phyloP scores from a whole-genome alignment of 1,140 invertebrate genomes.

The Thaumatotibia leucotreta region DNA sequence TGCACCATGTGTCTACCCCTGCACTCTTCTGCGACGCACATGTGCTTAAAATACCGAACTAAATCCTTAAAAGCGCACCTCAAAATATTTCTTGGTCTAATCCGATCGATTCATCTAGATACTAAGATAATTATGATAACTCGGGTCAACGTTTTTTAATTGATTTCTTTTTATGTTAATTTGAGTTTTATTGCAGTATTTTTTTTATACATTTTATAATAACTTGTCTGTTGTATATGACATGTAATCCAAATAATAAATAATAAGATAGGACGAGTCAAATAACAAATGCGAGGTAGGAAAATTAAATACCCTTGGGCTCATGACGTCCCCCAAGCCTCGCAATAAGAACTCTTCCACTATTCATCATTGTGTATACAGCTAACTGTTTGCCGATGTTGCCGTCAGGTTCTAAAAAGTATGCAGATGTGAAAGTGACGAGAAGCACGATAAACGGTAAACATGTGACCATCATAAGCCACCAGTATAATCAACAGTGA shows the following conservation, averaged over 20 bases:
- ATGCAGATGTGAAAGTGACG: too few relatives aligned
- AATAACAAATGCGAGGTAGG: too few relatives aligned
- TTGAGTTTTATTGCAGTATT: too few relatives aligned
- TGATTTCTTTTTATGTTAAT: neutral
- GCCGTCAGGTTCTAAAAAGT: too few relatives aligned
- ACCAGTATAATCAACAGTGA: neutral
- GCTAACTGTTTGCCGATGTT: too few relatives aligned
- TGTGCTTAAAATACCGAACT: conserved; percentile 7
- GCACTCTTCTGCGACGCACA: neutral
- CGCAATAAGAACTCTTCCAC: neutral
- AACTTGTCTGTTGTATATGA: too few relatives aligned
- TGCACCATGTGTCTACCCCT: neutral
- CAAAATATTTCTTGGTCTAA: neutral
- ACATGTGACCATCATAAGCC: too few relatives aligned
- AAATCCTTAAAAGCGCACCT: neutral
- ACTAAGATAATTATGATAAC: neutral
- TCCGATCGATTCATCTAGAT: neutral
- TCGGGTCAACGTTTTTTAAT: neutral
- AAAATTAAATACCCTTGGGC: neutral
- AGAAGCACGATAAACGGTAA: too few relatives aligned
- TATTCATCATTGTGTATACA: neutral
- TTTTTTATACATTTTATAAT: too few relatives aligned
- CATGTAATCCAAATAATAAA: neutral
- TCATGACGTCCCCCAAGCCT: neutral
- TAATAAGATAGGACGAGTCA: neutral